Base-by-base conservation (phyloP, 2,888 invertebrate species). In the Spatulosminthurus flaviceps region DNA sequence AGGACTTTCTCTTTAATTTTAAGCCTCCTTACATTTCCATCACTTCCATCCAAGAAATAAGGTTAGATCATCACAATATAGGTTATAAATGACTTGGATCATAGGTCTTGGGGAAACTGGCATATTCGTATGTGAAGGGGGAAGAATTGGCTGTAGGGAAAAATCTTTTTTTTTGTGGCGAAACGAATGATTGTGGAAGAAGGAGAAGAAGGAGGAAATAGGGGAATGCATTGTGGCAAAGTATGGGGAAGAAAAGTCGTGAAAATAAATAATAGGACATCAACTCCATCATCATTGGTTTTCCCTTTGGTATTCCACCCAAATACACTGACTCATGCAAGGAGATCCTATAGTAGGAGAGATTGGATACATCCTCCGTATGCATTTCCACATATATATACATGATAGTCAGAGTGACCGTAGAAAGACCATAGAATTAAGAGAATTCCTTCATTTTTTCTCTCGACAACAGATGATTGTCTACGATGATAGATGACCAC, bases 211-310 rank as follows among this genome's bases (percentile, higher is more conserved):
- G n/a, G n/a, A n/a, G n/a, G n/a, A n/a, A n/a, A n/a, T n/a, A n/a
- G n/a, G n/a, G n/a, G n/a, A n/a, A n/a, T n/a, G n/a, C n/a, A n/a
- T n/a, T n/a, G 64, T 64, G 64, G 64, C 64, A 69, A 29, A 69
- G 26, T 51, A 64, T 34, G 66, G 26, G 61, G 28, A 61, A 26
- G 43, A 78, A n/a, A n/a, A n/a, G n/a, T n/a, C n/a, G n/a, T n/a
- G n/a, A 34, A 34, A 67, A 79, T 73, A 74, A 79, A 79, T 69
- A 79, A 79, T 69, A 41, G 51, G 42, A 71, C 71, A 71, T 78
- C 72, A 61, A 19, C 67, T 42, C 67, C 24, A n/a, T 78, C 78
- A 71, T 71, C 51, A 66, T 43, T 77, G 43, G 16, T 42, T 71
- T 61, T 41, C 22, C 22, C 34, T 77, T 43, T 16, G 42, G 28